phyloP scores from a whole-genome alignment of 2,797 vertebrate species.

The Sus cebifrons region DNA sequence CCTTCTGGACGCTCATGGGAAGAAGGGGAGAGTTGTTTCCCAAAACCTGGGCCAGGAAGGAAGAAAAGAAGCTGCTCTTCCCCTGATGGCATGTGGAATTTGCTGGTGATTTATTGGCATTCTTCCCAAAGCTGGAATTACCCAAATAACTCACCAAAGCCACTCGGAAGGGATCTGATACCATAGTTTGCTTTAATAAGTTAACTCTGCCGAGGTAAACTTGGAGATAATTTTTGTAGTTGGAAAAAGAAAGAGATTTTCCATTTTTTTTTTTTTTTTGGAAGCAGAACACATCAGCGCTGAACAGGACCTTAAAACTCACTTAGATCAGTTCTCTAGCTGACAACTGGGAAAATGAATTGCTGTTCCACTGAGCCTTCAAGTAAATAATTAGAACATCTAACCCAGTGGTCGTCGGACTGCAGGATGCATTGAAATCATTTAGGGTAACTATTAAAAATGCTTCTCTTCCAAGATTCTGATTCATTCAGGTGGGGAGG shows the following conservation, averaged over 20 bases:
- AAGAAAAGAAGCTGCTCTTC: constrained; percentile 33
- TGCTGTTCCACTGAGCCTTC: background rate
- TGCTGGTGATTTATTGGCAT: constrained; percentile 68
- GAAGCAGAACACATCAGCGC: background rate
- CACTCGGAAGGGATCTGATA: background rate
- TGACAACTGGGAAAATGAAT: constrained; percentile 50
- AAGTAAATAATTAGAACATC: constrained; percentile 45
- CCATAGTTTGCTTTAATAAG: constrained; percentile 34
- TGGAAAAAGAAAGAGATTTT: constrained; percentile 56
- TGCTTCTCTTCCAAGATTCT: background rate
- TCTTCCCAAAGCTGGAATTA: constrained; percentile 54
- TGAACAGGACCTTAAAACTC: background rate
- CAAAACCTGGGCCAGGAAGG: constrained; percentile 17
- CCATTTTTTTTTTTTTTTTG: constrained; percentile 46
- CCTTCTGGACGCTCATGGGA: background rate
- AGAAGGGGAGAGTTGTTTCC: constrained; percentile 27
- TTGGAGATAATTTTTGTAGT: background rate
- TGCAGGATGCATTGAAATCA: background rate
- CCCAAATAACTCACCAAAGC: constrained; percentile 48
- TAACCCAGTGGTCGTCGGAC: constrained; percentile 32
- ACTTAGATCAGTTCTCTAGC: constrained; percentile 14
- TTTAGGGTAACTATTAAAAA: constrained; percentile 1
- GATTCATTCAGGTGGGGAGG: background rate
- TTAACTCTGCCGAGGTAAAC: background rate
- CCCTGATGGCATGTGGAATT: constrained; percentile 47